A percentile compares a stretch with the other conserved stretches of the same genome.
These are phyloP conservation scores for Bolinopsis microptera DNA, from an alignment of 37 sponge, comb jelly and placozoan species.

Conservation along the genomic window DNA sequence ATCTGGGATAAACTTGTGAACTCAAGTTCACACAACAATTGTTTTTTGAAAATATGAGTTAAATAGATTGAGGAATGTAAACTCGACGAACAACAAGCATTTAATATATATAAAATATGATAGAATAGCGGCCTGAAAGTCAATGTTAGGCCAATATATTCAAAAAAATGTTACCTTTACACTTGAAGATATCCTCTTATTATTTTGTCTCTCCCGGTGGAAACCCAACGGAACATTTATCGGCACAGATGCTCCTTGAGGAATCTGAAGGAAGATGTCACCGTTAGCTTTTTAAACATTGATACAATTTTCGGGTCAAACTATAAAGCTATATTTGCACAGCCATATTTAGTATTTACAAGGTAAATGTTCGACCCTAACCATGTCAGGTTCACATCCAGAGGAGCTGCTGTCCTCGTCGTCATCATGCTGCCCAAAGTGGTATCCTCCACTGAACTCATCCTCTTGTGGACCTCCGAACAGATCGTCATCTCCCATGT, in stretches of 20 bases:
- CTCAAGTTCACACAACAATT: too few species aligned
- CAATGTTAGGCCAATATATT: too few species aligned
- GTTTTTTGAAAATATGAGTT: too few species aligned
- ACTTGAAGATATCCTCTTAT: not conserved
- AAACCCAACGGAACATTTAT: not conserved
- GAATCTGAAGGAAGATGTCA: not conserved
- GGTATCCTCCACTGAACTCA: not conserved
- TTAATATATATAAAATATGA: too few species aligned
- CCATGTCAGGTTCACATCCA: slow-evolving; percentile 55
- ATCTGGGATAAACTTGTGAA: not conserved
- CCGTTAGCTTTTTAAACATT: too few species aligned
- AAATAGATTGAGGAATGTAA: too few species aligned
- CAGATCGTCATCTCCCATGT: slow-evolving; percentile 49
- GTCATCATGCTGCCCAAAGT: not conserved
- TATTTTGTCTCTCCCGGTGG: not conserved
- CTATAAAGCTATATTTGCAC: too few species aligned
- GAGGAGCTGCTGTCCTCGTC: slow-evolving; percentile 8
- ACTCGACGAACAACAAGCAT: too few species aligned
- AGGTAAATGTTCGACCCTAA: too few species aligned
- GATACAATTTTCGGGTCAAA: too few species aligned
- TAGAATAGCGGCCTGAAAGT: too few species aligned
- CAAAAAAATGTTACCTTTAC: not conserved
- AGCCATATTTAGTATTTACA: too few species aligned
- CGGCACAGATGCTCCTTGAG: not conserved
- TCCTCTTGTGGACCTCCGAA: not conserved